phyloP scores from a whole-genome alignment of 2,113 vertebrate species.

The Petrocephalus microphthalmus region DNA sequence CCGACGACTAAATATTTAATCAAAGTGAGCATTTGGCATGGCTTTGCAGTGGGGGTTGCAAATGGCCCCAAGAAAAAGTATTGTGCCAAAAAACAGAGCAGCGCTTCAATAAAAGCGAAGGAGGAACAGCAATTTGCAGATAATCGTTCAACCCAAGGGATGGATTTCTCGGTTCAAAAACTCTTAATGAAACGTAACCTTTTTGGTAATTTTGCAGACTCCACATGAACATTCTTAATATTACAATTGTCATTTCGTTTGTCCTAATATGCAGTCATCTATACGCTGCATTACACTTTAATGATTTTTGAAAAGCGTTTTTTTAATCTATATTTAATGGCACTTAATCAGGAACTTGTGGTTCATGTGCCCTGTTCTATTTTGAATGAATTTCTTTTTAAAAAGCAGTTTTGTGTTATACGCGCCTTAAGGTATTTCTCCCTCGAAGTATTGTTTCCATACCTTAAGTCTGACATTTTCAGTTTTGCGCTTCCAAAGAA shows the following conservation, averaged over 20 bases:
- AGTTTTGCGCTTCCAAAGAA: background rate
- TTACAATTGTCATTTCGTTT: background rate
- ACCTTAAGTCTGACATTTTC: background rate
- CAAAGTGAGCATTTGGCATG: background rate
- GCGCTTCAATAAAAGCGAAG: background rate
- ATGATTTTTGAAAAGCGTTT: background rate
- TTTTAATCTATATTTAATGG: background rate
- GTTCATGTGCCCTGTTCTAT: background rate
- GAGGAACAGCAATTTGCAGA: background rate
- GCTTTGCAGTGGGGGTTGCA: background rate
- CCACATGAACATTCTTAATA: background rate
- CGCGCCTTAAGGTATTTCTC: background rate
- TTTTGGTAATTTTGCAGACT: background rate
- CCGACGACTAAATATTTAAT: conserved; percentile 13
- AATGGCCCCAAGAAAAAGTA: background rate
- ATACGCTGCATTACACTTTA: background rate
- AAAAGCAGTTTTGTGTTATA: background rate
- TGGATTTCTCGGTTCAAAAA: background rate
- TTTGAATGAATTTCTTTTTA: background rate
- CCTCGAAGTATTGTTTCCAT: background rate
- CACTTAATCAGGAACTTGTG: background rate
- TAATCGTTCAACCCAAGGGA: conserved; percentile 1
- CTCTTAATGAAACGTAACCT: background rate
- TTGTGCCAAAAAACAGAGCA: background rate
- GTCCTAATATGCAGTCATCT: background rate